These are phyloP conservation scores for Fissipunctia ypsillon DNA, from an alignment of 2,888 invertebrate genomes.

Conservation along the genomic window DNA sequence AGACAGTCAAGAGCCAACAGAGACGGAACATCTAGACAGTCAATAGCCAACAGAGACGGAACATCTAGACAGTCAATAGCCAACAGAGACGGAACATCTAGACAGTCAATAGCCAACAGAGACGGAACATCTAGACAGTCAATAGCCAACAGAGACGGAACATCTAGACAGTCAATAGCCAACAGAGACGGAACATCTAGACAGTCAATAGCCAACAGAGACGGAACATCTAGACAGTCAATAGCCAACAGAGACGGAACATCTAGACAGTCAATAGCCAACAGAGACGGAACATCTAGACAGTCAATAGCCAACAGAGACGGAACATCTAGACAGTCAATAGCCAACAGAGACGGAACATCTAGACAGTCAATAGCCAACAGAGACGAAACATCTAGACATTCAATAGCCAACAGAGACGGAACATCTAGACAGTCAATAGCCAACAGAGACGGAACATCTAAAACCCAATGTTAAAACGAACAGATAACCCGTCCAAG, in stretches of 20 bases:
- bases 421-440: conserved; percentile 33
- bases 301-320: conserved; percentile 48
- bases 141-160: conserved; percentile 44
- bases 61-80: conserved; percentile 44
- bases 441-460: conserved; percentile 43
- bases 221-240: conserved; percentile 40
- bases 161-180: conserved; percentile 44
- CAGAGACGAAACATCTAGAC: conserved; percentile 41
- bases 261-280: conserved; percentile 45
- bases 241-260: conserved; percentile 41
- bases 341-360: conserved; percentile 41
- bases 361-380: conserved; percentile 44
- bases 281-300: conserved; percentile 41
- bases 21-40: conserved; percentile 41
- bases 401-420: conserved; percentile 47
- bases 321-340: conserved; percentile 41
- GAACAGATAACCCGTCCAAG: conserved; percentile 65
- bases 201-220: conserved; percentile 48
- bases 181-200: conserved; percentile 42
- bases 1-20: conserved; percentile 44
- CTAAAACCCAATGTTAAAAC: conserved; percentile 58
- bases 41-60: conserved; percentile 45
- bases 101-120: conserved; percentile 46
- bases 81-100: conserved; percentile 41
- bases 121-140: conserved; percentile 40